Evolutionary conservation across 2,888 invertebrate genomes (phyloP).

Genomic region (Dryobota labecula): DNA sequence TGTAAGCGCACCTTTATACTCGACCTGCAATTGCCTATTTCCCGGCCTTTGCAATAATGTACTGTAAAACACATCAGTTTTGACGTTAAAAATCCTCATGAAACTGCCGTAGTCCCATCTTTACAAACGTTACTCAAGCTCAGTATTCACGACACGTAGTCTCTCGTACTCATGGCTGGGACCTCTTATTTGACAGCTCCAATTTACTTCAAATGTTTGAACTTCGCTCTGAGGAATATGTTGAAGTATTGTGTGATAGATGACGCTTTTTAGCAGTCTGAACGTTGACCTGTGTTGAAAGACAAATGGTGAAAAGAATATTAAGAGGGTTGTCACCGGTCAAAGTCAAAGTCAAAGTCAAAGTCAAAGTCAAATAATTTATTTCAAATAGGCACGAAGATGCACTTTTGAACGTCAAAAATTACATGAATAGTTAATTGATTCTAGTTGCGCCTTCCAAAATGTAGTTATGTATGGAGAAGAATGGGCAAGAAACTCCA

Average conservation of each 20-base stretch:
- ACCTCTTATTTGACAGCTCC: slow-evolving; percentile 56
- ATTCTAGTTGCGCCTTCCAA: too few relatives aligned
- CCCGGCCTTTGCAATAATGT: too few relatives aligned
- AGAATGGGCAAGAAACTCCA: too few relatives aligned
- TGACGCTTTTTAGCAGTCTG: not conserved
- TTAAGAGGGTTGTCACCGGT: too few relatives aligned
- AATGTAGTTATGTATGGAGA: too few relatives aligned
- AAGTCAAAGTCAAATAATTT: too few relatives aligned
- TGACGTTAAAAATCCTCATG: not conserved
- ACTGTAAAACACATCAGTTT: not conserved
- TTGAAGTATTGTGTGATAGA: slow-evolving; percentile 31
- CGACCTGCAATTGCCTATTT: too few relatives aligned
- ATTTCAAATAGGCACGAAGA: too few relatives aligned
- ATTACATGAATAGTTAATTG: too few relatives aligned
- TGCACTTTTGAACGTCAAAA: too few relatives aligned
- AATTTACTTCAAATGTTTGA: slow-evolving; percentile 61
- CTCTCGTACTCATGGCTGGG: slow-evolving; percentile 20
- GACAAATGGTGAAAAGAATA: not conserved
- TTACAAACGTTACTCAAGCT: not conserved
- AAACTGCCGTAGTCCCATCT: not conserved
- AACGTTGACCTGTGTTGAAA: not conserved
- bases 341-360: too few relatives aligned
- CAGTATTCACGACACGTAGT: slow-evolving; percentile 54
- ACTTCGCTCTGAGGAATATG: slow-evolving; percentile 39
- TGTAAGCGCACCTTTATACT: too few relatives aligned